These are phyloP conservation scores for Alloscopus bannaensis DNA, from an alignment of 2,888 invertebrate species.

Conservation along the genomic window DNA sequence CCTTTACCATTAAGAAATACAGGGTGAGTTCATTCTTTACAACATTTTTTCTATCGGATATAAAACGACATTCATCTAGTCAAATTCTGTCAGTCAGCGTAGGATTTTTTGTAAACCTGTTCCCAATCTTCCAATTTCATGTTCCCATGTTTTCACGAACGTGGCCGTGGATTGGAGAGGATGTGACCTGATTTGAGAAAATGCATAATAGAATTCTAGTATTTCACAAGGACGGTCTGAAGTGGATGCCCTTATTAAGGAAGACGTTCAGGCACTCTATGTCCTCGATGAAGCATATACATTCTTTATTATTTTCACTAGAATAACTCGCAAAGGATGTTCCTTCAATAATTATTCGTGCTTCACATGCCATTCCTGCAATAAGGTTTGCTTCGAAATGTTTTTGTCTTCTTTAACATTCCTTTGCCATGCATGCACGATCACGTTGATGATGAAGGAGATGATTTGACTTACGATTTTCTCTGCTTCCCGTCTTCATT, in stretches of 20 bases:
- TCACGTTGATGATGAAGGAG: conserved; percentile 15
- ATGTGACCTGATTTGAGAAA: too few relatives aligned
- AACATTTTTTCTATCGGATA: too few relatives aligned
- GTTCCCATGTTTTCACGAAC: too few relatives aligned
- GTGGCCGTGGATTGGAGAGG: too few relatives aligned
- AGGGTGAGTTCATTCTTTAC: too few relatives aligned
- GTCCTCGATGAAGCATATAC: not conserved
- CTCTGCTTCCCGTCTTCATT: conserved; percentile 11
- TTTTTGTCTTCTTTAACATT: not conserved
- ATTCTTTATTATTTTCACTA: not conserved
- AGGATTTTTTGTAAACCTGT: too few relatives aligned
- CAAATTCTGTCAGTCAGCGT: too few relatives aligned
- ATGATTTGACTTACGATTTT: conserved; percentile 17
- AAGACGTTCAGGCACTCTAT: not conserved
- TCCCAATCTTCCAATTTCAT: not conserved
- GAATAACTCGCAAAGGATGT: not conserved
- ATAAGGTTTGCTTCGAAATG: not conserved
- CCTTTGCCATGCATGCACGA: not conserved
- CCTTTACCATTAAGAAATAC: too few relatives aligned
- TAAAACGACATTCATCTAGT: too few relatives aligned
- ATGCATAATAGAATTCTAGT: too few relatives aligned
- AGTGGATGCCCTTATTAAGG: too few relatives aligned
- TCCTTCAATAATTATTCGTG: not conserved
- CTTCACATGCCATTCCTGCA: not conserved
- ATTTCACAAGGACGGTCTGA: too few relatives aligned